These are phyloP conservation scores for Stylophora pistillata DNA, from an alignment of 64 coral and sea anemone species.

Conservation along the genomic window DNA sequence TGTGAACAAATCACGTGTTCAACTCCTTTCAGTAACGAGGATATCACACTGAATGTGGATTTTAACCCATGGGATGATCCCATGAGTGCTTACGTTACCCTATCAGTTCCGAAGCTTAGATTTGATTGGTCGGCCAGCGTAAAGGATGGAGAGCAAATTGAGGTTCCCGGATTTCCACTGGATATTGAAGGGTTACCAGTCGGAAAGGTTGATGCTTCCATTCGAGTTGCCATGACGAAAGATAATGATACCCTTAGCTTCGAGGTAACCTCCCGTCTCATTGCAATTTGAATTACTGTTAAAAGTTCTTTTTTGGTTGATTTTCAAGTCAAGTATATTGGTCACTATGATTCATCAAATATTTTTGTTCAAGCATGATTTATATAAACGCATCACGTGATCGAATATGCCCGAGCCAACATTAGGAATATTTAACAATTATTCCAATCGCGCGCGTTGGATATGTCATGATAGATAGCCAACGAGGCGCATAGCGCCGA, in stretches of 20 bases:
- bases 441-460: no score
- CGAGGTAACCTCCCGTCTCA: not conserved
- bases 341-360: no score
- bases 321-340: no score
- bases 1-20: slow-evolving; percentile 10
- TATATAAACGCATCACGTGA: no score
- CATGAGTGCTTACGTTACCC: not conserved
- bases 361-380: no score
- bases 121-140: not conserved
- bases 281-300: no score
- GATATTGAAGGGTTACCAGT: not conserved
- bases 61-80: not conserved
- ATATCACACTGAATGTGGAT: not conserved
- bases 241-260: not conserved
- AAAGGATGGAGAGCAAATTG: not conserved
- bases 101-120: not conserved
- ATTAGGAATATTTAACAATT: no score
- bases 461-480: no score
- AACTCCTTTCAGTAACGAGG: not conserved
- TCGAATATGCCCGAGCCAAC: no score
- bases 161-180: slow-evolving; percentile 5
- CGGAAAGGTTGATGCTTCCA: not conserved
- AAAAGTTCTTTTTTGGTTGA: no score
- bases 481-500: no score
- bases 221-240: not conserved